phyloP scores from a whole-genome alignment of 2,797 vertebrate species.

The Scomberomorus guttatus region DNA sequence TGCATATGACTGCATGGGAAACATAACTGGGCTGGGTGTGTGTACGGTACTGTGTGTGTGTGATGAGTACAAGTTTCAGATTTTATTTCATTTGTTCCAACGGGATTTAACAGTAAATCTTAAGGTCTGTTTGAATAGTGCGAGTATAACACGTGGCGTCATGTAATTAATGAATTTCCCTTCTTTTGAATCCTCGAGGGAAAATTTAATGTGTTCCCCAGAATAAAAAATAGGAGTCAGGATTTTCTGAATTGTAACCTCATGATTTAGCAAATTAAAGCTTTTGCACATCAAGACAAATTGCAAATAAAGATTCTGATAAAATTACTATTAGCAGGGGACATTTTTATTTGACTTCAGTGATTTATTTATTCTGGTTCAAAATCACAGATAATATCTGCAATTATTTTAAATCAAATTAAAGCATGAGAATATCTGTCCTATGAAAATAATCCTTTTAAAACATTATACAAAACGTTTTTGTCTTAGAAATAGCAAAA shows the following conservation, averaged over 20 bases:
- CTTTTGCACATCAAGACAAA: neutral
- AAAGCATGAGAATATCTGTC: neutral
- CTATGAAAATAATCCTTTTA: neutral
- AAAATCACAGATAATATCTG: neutral
- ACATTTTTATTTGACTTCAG: neutral
- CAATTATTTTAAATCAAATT: neutral
- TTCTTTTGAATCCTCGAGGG: conserved; percentile 26
- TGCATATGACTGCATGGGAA: neutral
- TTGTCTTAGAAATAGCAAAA: neutral
- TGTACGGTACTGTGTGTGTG: neutral
- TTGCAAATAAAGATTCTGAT: neutral
- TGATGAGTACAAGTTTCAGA: neutral
- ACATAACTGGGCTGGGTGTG: neutral
- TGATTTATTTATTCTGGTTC: conserved; percentile 8
- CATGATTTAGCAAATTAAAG: conserved; percentile 31
- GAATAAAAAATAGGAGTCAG: conserved; percentile 36
- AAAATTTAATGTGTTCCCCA: conserved; percentile 9
- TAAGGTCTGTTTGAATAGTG: conserved; percentile 21
- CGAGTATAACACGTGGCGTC: neutral
- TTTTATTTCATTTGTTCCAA: conserved; percentile 23
- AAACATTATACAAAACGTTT: neutral
- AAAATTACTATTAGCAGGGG: neutral
- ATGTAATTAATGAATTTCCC: conserved; percentile 42
- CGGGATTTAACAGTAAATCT: conserved; percentile 44
- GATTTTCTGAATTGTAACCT: conserved; percentile 8